phyloP scores from a whole-genome alignment of 2,888 invertebrate species.

The Microctonus aethiopoides region DNA sequence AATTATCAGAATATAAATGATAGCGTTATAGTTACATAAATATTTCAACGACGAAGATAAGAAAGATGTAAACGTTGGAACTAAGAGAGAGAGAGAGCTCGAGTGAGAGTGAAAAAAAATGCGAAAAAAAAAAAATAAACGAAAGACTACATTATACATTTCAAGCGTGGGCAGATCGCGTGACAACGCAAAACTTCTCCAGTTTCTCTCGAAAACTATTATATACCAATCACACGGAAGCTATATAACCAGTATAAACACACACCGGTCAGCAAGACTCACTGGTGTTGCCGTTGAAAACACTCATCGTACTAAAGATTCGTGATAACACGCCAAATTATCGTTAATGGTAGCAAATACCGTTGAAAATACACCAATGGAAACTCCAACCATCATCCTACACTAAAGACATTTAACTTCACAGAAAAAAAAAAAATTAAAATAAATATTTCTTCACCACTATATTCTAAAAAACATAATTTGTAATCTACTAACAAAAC shows the following conservation, averaged over 20 bases:
- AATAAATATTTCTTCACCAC: not conserved
- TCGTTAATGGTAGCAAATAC: slow-evolving; percentile 29
- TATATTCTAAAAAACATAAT: not conserved
- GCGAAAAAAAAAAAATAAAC: not conserved
- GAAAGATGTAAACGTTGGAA: not conserved
- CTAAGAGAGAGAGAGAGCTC: no score
- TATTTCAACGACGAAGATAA: not conserved
- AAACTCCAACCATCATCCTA: slow-evolving; percentile 7
- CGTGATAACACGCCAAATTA: slow-evolving; percentile 32
- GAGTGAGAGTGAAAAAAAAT: not conserved
- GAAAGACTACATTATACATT: not conserved
- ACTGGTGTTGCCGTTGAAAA: slow-evolving; percentile 5
- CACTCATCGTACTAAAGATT: slow-evolving; percentile 16
- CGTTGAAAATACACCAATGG: slow-evolving; percentile 22
- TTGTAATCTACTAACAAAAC: not conserved
- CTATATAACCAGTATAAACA: slow-evolving; percentile 22
- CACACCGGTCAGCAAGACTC: not conserved
- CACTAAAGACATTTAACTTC: not conserved
- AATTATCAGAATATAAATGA: not conserved
- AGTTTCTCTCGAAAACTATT: slow-evolving; percentile 35
- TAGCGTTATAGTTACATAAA: not conserved
- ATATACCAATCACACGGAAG: slow-evolving; percentile 31
- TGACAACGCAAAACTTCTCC: slow-evolving; percentile 31
- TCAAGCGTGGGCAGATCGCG: slow-evolving; percentile 29
- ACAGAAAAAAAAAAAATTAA: not conserved